Evolutionary conservation across 2,888 invertebrate species (phyloP).

Genomic region (Venusia cambrica): DNA sequence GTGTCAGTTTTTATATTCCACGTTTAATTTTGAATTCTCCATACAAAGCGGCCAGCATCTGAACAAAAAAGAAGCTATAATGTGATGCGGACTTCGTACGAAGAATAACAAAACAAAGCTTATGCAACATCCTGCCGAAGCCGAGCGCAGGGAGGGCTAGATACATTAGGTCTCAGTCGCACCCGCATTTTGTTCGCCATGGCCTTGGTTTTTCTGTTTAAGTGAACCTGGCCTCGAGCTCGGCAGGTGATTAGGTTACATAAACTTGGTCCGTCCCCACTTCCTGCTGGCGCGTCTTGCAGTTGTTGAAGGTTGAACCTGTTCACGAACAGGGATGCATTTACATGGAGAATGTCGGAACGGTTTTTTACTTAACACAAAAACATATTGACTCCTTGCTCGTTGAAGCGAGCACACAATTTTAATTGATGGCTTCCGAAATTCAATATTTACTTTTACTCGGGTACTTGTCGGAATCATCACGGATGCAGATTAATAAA

Average conservation of each 20-base stretch:
- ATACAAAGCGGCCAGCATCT: conserved; percentile 35
- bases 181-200: conserved; percentile 60
- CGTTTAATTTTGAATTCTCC: conserved; percentile 19
- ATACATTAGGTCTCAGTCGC: conserved; percentile 59
- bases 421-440: conserved; percentile 12
- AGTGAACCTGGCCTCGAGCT: conserved; percentile 62
- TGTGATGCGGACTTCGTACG: conserved; percentile 62
- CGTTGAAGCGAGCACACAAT: conserved; percentile 3
- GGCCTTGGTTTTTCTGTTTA: conserved; percentile 74
- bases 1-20: conserved; percentile 21
- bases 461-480: conserved; percentile 8
- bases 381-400: conserved; percentile 3
- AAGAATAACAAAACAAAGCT: conserved; percentile 74
- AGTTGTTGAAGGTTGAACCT: conserved; percentile 69
- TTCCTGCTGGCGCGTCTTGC: conserved; percentile 76
- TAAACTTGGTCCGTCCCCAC: conserved; percentile 76
- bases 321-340: conserved; percentile 49
- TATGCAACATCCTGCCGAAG: conserved; percentile 78
- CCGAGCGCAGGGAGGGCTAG: conserved; percentile 57
- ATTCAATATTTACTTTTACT: conserved; percentile 17
- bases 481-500: conserved; percentile 30
- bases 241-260: conserved; percentile 80
- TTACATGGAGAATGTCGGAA: conserved; percentile 32
- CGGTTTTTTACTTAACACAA: conserved; percentile 9
- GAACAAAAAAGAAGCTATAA: conserved; percentile 75